Evolutionary conservation across 2,797 vertebrate species (phyloP).

Genomic region (Harpagifer antarcticus): DNA sequence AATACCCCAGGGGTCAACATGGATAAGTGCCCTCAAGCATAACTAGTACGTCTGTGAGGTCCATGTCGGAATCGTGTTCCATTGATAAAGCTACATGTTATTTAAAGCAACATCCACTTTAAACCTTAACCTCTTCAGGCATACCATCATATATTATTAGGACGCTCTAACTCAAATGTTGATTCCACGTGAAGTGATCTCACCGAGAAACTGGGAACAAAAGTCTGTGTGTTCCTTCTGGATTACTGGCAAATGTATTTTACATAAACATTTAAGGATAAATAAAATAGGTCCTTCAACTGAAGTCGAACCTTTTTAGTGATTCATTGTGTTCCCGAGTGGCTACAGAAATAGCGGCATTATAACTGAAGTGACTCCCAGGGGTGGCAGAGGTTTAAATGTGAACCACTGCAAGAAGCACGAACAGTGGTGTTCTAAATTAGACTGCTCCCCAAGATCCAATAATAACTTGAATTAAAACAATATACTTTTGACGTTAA

Average conservation of each 20-base stretch:
- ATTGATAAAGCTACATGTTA: slow-evolving; percentile 46
- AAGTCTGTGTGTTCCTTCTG: slow-evolving; percentile 25
- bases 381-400: slow-evolving; percentile 6
- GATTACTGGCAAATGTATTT: slow-evolving; percentile 39
- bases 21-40: slow-evolving; percentile 66
- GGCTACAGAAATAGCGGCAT: slow-evolving; percentile 8
- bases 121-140: slow-evolving; percentile 47
- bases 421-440: slow-evolving; percentile 7
- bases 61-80: slow-evolving; percentile 34
- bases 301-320: slow-evolving; percentile 33
- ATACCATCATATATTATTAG: slow-evolving; percentile 45
- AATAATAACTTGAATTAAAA: not conserved
- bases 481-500: slow-evolving; percentile 3
- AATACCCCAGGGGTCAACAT: slow-evolving; percentile 63
- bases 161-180: slow-evolving; percentile 30
- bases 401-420: slow-evolving; percentile 9
- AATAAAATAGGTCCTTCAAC: slow-evolving; percentile 41
- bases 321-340: slow-evolving; percentile 21
- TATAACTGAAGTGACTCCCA: slow-evolving; percentile 10
- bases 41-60: slow-evolving; percentile 44
- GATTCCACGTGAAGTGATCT: slow-evolving; percentile 42
- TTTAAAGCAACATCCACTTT: slow-evolving; percentile 41
- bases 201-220: slow-evolving; percentile 4
- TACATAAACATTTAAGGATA: slow-evolving; percentile 40
- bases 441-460: not conserved